phyloP scores from a whole-genome alignment of 2,113 vertebrate species.

The Rhinolophus ferrumequinum region DNA sequence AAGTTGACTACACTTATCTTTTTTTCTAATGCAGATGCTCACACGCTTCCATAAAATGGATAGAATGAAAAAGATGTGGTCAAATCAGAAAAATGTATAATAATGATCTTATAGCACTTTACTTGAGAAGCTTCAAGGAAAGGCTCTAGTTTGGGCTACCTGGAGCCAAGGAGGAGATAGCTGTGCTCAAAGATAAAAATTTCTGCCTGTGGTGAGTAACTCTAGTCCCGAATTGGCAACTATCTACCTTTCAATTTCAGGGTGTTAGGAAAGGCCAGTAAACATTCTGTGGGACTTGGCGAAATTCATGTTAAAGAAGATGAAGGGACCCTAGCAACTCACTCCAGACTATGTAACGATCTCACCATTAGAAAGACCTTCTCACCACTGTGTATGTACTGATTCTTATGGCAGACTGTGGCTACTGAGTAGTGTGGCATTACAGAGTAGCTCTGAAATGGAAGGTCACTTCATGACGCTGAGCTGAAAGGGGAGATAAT shows the following conservation, averaged over 20 bases:
- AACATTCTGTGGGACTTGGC: background rate
- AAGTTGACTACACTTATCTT: background rate
- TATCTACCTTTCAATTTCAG: background rate
- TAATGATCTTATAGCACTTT: background rate
- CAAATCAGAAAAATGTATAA: background rate
- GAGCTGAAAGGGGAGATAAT: background rate
- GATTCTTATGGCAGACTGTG: background rate
- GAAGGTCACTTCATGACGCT: background rate
- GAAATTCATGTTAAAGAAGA: slow-evolving; percentile 1
- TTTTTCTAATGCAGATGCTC: background rate
- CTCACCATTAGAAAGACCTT: background rate
- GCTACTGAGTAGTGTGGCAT: background rate
- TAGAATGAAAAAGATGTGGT: background rate
- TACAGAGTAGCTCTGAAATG: background rate
- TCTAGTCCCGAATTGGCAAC: background rate
- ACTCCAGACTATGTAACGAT: background rate
- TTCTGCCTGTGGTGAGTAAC: background rate
- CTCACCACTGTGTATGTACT: background rate
- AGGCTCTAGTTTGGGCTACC: background rate
- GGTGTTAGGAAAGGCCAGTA: background rate
- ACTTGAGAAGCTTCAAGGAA: background rate
- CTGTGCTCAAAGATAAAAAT: background rate
- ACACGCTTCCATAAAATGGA: background rate
- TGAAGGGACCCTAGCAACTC: background rate
- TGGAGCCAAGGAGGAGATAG: background rate